Evolutionary conservation across 2,113 vertebrate species (phyloP), one percentile per base, ranked within the genome.

Genomic region (Fulmarus glacialis): DNA sequence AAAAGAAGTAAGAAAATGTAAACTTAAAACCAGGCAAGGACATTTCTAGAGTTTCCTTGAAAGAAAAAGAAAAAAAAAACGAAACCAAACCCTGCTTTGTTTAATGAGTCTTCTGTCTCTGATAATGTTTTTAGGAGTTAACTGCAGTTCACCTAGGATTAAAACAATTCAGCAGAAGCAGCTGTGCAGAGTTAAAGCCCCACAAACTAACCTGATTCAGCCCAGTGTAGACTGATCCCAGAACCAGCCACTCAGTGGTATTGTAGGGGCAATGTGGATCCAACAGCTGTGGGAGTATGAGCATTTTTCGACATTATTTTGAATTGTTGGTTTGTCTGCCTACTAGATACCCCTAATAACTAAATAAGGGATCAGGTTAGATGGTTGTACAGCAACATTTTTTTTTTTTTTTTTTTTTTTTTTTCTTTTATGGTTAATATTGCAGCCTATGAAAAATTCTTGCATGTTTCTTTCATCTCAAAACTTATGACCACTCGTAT

Each of bases 331-430:
- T 55, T 62, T 30, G 21, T 55, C 38, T 50, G 15, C 43, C 53
- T 81, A 52, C 4, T 63, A 84, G 68, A 63, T 55, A 73, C 2
- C 12, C 23, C 14, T 15, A 66, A 74, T 36, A 78, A 67, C 9
- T 55, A 67, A 93, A n/a, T 24, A 82, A 58, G 21, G 10, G 30
- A 4, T 4, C 15, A 62, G 48, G 8, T 89, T 52, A 73, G 23
- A 16, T 43, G 11, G 8, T 6, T 87, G 14, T 34, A 22, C 6
- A 56, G 21, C 3, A 21, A 5, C 6, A 0, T 22, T 16, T 42
- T 0, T 42, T 22, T 43, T 43, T 43, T 22, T 17, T 42, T 0
- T 42, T 23, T 45, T 45, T 43, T 22, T 16, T 42, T 0, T 42
- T 23, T 45, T 45, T 45, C 7, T 32, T 53, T 66, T 38, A 34